Percentiles rank a stretch among this genome's conserved stretches.
These are phyloP conservation scores for Drosophila oshimai DNA, from an alignment of 1,140 invertebrate species.

Conservation along the genomic window DNA sequence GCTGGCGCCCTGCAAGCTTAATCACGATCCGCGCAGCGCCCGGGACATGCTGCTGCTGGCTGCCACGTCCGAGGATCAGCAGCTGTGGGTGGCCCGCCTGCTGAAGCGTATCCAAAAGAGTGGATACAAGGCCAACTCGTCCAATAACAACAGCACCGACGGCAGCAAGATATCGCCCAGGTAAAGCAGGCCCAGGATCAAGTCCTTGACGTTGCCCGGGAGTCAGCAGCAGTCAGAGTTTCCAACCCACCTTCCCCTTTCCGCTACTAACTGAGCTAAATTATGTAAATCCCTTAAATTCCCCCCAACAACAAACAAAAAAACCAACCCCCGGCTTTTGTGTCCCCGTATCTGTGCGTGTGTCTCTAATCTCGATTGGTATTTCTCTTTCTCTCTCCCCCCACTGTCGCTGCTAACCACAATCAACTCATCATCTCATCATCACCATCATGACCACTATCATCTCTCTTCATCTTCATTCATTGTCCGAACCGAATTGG, in stretches of 20 bases:
- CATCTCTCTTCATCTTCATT: conserved; percentile 1
- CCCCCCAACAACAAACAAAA: no score
- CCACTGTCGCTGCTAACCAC: conserved; percentile 35
- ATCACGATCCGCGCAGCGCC: conserved; percentile 95
- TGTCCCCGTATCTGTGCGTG: conserved; percentile 26
- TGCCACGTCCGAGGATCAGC: conserved; percentile 92
- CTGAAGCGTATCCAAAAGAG: conserved; percentile 96
- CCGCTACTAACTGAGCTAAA: conserved; percentile 4
- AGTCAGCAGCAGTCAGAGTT: background rate
- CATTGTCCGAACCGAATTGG: background rate
- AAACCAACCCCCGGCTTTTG: conserved; percentile 1
- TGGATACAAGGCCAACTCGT: conserved; percentile 94
- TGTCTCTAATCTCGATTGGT: conserved; percentile 64
- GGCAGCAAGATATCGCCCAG: conserved; percentile 86
- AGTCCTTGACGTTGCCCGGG: conserved; percentile 1
- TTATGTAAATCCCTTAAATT: background rate
- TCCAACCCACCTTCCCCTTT: background rate
- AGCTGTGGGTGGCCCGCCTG: conserved; percentile 95
- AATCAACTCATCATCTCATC: conserved; percentile 16
- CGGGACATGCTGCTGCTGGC: conserved; percentile 96
- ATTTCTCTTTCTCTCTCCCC: conserved; percentile 61
- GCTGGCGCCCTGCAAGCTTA: conserved; percentile 95
- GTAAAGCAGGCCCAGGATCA: conserved; percentile 80
- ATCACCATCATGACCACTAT: conserved; percentile 29
- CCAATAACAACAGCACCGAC: conserved; percentile 85